A percentile compares a stretch with the other conserved stretches of the same genome.
phyloP scores from a whole-genome alignment of 2,113 vertebrate genomes.

The Strigops habroptila region DNA sequence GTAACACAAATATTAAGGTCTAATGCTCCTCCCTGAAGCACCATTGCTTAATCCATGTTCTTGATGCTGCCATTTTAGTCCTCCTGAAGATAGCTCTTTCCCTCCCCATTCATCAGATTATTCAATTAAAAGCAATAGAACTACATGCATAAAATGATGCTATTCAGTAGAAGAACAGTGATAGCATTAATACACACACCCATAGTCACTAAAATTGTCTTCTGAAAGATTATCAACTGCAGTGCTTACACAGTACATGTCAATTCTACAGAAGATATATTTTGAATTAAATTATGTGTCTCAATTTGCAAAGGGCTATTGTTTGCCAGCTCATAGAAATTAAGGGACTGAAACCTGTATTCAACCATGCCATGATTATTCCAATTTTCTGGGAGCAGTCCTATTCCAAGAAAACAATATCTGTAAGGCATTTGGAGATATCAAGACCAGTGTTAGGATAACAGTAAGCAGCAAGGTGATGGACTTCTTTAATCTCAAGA shows the following conservation, averaged over 20 bases:
- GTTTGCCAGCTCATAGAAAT: neutral
- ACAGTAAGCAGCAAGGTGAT: neutral
- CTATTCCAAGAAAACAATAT: neutral
- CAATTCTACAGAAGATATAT: neutral
- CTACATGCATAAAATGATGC: neutral
- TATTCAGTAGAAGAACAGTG: neutral
- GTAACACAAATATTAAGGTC: neutral
- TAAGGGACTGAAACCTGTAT: neutral
- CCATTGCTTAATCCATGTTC: neutral
- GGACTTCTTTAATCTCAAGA: neutral
- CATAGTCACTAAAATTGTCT: neutral
- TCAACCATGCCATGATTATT: neutral
- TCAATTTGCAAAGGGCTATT: neutral
- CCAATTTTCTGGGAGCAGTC: neutral
- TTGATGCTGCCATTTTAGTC: neutral
- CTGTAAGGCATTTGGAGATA: neutral
- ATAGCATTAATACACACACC: neutral
- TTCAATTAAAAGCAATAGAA: neutral
- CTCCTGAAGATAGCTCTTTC: neutral
- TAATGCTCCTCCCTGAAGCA: conserved; percentile 7
- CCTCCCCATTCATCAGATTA: neutral
- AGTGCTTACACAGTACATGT: neutral
- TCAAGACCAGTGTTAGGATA: neutral
- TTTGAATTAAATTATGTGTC: neutral
- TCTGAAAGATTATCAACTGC: neutral